These are phyloP conservation scores for Chrysopilus asiliformis DNA, from an alignment of 2,888 invertebrate genomes.

Conservation along the genomic window DNA sequence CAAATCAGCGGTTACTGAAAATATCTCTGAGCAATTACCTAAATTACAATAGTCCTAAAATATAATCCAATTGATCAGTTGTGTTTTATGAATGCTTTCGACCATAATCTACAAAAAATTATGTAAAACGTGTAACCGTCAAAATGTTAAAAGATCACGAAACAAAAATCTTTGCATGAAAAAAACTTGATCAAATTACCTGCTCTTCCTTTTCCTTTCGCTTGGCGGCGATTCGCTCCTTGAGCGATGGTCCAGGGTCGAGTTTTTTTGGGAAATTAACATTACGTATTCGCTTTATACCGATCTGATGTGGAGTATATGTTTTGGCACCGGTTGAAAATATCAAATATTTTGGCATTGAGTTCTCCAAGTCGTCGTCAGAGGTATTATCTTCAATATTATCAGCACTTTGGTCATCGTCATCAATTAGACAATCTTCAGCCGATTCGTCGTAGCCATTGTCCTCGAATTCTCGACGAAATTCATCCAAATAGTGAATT, in stretches of 20 bases:
- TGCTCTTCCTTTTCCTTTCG: slow-evolving; percentile 39
- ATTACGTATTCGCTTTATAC: slow-evolving; percentile 58
- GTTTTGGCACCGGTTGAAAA: slow-evolving; percentile 74
- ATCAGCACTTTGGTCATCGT: slow-evolving; percentile 19
- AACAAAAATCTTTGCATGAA: not conserved
- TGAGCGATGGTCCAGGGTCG: slow-evolving; percentile 53
- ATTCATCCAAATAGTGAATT: slow-evolving; percentile 50
- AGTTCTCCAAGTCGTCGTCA: slow-evolving; percentile 48
- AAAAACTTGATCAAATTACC: slow-evolving; percentile 10
- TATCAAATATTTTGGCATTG: slow-evolving; percentile 47
- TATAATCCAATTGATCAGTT: no score
- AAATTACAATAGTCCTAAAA: no score
- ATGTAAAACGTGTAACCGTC: no score
- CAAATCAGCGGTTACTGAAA: no score
- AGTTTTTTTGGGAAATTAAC: slow-evolving; percentile 53
- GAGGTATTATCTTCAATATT: slow-evolving; percentile 32
- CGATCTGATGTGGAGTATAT: slow-evolving; percentile 75
- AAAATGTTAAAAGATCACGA: not conserved
- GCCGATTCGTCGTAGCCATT: slow-evolving; percentile 8
- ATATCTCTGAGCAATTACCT: no score
- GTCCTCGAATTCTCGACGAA: slow-evolving; percentile 32
- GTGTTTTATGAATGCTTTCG: no score
- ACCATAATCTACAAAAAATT: no score
- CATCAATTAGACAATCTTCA: slow-evolving; percentile 16
- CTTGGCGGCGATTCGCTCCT: slow-evolving; percentile 49